These are phyloP conservation scores for Fratercula arctica DNA, from an alignment of 2,797 vertebrate species.

Conservation along the genomic window DNA sequence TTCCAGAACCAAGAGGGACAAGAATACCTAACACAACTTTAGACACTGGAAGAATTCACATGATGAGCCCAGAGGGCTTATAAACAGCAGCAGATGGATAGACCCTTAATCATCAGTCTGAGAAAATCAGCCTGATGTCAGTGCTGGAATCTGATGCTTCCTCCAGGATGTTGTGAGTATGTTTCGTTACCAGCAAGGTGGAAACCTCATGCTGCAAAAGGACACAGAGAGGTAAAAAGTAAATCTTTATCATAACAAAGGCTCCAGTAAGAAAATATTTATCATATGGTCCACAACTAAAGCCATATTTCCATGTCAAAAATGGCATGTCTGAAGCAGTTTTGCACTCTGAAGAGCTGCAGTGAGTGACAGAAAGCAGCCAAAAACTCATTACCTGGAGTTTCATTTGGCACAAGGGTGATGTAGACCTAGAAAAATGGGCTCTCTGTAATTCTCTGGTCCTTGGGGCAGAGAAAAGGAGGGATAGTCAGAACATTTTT, in stretches of 20 bases:
- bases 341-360: background rate
- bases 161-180: background rate
- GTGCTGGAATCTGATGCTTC: background rate
- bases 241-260: background rate
- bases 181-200: background rate
- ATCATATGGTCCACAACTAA: background rate
- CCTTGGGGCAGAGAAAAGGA: background rate
- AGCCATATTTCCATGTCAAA: background rate
- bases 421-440: background rate
- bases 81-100: slow-evolving; percentile 19
- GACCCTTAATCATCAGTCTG: background rate
- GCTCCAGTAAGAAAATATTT: background rate
- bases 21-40: background rate
- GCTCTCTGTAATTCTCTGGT: background rate
- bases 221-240: background rate
- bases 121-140: slow-evolving; percentile 39
- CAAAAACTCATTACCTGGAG: background rate
- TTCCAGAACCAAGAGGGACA: background rate
- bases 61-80: background rate
- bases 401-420: background rate
- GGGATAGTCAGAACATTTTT: background rate
- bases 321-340: background rate
- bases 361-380: background rate
- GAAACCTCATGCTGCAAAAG: background rate
- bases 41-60: background rate